A percentile compares a stretch with the other conserved stretches of the same genome.
Conservation (phyloP, 2,797 vertebrate species). For the Dromococcyx pavoninus region DNA sequence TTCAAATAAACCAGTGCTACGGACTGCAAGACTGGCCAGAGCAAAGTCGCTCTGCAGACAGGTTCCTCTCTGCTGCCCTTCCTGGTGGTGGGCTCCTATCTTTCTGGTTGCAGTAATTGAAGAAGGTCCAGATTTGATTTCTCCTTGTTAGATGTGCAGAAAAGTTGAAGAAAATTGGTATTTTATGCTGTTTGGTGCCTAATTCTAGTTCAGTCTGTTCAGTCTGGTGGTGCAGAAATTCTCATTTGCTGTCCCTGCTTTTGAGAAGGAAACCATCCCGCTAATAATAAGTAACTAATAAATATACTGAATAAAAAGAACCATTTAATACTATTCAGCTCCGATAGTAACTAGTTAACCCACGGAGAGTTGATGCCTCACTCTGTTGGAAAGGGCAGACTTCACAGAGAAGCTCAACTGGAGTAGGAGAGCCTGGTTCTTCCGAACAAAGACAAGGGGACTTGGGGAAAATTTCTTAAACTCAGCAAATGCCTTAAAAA, state of each 20-base stretch:
- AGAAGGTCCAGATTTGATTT: background rate
- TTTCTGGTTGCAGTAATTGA: background rate
- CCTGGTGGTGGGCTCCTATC: background rate
- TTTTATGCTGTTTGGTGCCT: background rate
- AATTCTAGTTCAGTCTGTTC: background rate
- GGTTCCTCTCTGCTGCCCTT: background rate
- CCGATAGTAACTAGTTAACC: background rate
- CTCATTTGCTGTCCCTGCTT: background rate
- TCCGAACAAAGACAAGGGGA: background rate
- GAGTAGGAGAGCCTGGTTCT: background rate
- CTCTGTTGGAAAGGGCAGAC: background rate
- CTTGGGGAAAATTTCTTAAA: slow-evolving; percentile 6
- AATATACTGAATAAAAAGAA: background rate
- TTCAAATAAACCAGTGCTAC: background rate
- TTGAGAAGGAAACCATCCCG: background rate
- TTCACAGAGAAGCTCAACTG: background rate
- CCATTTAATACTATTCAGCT: background rate
- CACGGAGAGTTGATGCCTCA: background rate
- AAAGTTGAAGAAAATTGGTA: background rate
- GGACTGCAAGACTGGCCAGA: background rate
- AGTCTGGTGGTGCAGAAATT: background rate
- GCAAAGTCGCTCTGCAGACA: background rate
- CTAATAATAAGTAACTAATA: background rate
- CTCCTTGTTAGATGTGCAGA: background rate
- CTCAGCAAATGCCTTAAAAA: slow-evolving; percentile 59